Percentiles rank a stretch among this genome's conserved stretches.
Conservation (phyloP, 35 echinoderm and acorn worm genomes). For the Holothuria glaberrima region DNA sequence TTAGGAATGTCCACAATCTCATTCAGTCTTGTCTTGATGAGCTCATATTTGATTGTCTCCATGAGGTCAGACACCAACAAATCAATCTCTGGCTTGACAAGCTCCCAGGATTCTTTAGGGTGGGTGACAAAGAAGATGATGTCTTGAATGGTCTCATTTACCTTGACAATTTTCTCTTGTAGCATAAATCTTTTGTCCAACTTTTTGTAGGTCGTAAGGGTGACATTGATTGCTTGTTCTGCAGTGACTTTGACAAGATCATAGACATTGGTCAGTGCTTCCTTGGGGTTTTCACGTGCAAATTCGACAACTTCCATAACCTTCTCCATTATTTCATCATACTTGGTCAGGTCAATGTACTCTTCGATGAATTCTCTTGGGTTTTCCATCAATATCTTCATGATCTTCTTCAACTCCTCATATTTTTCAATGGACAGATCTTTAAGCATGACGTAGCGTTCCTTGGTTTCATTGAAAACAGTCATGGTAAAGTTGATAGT, state of each 20-base stretch:
- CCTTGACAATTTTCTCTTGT: conserved; percentile 58
- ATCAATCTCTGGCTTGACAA: conserved; percentile 34
- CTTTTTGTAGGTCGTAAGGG: conserved; percentile 14
- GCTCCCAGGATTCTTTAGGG: conserved; percentile 51
- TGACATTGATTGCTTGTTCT: conserved; percentile 23
- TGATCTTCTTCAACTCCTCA: background rate
- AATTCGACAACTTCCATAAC: conserved; percentile 23
- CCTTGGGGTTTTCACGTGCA: conserved; percentile 51
- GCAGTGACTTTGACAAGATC: conserved; percentile 40
- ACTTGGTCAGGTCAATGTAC: conserved; percentile 50
- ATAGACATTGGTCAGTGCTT: conserved; percentile 57
- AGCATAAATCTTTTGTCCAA: conserved; percentile 45
- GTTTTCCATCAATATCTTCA: conserved; percentile 65
- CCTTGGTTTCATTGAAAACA: conserved; percentile 58
- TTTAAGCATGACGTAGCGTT: background rate
- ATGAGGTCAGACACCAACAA: conserved; percentile 7
- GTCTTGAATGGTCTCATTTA: conserved; percentile 48
- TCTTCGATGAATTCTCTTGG: conserved; percentile 56
- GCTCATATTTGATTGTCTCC: conserved; percentile 52
- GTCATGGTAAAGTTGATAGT: conserved; percentile 69
- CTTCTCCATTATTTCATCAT: conserved; percentile 57
- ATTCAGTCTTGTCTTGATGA: conserved; percentile 45
- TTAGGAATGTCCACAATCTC: conserved; percentile 56
- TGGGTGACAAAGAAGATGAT: conserved; percentile 47
- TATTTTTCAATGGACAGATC: conserved; percentile 1